Conservation (phyloP, 2,888 invertebrate species). For the Ichneumon xanthorius region DNA sequence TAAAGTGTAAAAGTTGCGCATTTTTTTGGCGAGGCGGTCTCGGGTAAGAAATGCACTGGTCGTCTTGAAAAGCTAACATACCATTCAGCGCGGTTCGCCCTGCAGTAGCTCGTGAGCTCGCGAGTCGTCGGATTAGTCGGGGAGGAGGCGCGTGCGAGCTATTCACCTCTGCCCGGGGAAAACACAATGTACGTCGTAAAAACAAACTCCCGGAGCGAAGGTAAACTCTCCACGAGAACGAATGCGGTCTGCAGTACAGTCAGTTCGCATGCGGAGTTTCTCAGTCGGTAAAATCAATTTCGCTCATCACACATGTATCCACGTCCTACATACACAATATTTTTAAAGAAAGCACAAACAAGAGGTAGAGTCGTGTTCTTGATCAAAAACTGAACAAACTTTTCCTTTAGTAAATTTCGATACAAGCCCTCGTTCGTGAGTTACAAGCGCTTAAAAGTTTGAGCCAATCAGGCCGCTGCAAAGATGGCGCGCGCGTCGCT, state of each 20-base stretch:
- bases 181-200: constrained; percentile 3
- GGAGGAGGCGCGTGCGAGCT: not conserved
- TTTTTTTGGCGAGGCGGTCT: constrained; percentile 11
- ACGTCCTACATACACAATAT: too few relatives aligned
- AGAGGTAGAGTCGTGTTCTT: too few relatives aligned
- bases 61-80: constrained; percentile 24
- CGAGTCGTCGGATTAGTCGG: constrained; percentile 11
- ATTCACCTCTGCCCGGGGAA: not conserved
- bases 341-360: too few relatives aligned
- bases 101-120: constrained; percentile 1
- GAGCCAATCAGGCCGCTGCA: not conserved
- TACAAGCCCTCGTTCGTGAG: too few relatives aligned
- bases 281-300: constrained; percentile 11
- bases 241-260: not conserved
- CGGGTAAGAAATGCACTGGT: constrained; percentile 11
- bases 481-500: not conserved
- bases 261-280: not conserved
- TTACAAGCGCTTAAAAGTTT: too few relatives aligned
- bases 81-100: not conserved
- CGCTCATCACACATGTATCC: not conserved
- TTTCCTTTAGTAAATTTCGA: too few relatives aligned
- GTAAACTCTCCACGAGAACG: constrained; percentile 34
- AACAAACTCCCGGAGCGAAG: constrained; percentile 23
- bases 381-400: too few relatives aligned
- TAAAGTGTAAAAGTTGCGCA: constrained; percentile 7